A percentile compares a stretch with the other conserved stretches of the same genome.
phyloP scores from a whole-genome alignment of 2,797 vertebrate species.

The Danio jaintianensis region DNA sequence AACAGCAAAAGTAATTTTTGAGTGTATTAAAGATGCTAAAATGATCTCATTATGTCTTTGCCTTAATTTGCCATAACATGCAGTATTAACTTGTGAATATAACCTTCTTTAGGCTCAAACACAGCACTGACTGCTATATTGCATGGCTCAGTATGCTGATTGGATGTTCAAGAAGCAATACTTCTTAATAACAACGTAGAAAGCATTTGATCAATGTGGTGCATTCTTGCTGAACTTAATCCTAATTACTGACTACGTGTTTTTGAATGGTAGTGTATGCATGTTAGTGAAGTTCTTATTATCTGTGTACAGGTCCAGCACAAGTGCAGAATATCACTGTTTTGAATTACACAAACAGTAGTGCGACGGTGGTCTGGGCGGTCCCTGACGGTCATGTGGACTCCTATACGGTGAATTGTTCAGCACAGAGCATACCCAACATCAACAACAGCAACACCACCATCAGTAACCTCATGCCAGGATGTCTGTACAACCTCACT shows the following conservation, averaged over 20 bases:
- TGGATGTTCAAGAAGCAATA: neutral
- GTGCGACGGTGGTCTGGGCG: conserved; percentile 65
- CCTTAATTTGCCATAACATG: too few relatives aligned
- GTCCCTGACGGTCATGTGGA: conserved; percentile 56
- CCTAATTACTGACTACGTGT: neutral
- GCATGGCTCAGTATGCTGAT: neutral
- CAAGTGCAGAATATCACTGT: conserved; percentile 56
- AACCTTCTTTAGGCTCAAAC: too few relatives aligned
- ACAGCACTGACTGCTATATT: too few relatives aligned
- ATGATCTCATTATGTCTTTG: too few relatives aligned
- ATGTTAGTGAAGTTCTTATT: conserved; percentile 15
- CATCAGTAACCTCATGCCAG: conserved; percentile 56
- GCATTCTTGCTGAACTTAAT: neutral
- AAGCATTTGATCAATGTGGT: neutral
- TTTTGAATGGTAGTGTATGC: neutral
- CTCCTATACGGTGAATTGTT: conserved; percentile 52
- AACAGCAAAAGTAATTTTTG: too few relatives aligned
- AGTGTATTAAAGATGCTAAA: too few relatives aligned
- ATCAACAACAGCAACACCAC: accelerated
- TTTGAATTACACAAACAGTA: conserved; percentile 35
- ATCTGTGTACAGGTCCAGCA: conserved; percentile 63
- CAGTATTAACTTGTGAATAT: too few relatives aligned
- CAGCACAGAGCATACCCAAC: accelerated
- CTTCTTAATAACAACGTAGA: neutral
- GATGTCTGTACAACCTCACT: conserved; percentile 62